Evolutionary conservation across 2,113 vertebrate species (phyloP).

Genomic region (Mesitornis unicolor): DNA sequence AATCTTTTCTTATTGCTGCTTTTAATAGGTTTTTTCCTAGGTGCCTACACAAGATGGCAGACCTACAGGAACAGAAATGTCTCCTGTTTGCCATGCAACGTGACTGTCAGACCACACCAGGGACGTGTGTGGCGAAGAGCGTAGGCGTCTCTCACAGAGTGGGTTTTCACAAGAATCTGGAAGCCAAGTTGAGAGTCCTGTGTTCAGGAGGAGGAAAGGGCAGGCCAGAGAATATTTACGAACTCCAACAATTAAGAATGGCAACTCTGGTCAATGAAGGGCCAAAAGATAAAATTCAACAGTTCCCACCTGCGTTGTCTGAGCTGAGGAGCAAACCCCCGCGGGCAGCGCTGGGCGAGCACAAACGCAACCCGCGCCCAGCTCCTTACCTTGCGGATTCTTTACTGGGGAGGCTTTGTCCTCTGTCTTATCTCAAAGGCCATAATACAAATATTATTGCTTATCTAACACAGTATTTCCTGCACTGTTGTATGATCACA

Average conservation of each 20-base stretch:
- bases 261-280: too few relatives aligned
- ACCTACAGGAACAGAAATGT: not conserved
- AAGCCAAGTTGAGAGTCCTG: not conserved
- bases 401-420: too few relatives aligned
- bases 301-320: not conserved
- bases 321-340: not conserved
- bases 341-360: too few relatives aligned
- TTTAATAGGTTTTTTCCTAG: not conserved
- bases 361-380: not conserved
- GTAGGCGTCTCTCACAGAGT: not conserved
- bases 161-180: not conserved
- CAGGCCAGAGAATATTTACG: not conserved
- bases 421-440: not conserved
- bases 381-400: not conserved
- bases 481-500: too few relatives aligned
- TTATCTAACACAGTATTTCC: not conserved
- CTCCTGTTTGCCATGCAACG: not conserved
- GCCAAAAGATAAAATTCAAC: not conserved
- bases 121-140: fast-evolving
- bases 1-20: not conserved
- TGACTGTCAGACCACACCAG: not conserved
- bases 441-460: too few relatives aligned
- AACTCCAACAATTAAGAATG: not conserved
- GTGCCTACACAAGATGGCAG: not conserved
- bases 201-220: not conserved